Conservation (phyloP, 2,888 invertebrate species). For the Megamerina dolium region DNA sequence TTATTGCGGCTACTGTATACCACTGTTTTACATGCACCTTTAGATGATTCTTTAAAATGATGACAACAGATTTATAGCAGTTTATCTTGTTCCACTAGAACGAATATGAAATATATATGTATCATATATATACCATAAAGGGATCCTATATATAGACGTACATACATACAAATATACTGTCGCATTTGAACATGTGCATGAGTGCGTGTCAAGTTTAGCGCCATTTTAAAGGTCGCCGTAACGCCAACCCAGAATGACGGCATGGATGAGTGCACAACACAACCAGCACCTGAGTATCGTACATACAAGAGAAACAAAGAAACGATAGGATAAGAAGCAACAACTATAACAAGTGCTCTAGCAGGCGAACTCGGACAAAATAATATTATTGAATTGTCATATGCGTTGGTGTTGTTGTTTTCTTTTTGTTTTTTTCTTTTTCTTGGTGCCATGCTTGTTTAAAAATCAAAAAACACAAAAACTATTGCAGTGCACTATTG, state of each 20-base stretch:
- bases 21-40: neutral
- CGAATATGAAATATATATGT: conserved; percentile 14
- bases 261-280: neutral
- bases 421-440: no score
- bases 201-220: neutral
- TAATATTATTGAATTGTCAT: no score
- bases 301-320: neutral
- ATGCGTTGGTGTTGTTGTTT: no score
- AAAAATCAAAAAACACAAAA: no score
- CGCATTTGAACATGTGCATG: neutral
- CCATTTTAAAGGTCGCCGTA: conserved; percentile 2
- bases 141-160: neutral
- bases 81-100: conserved; percentile 38
- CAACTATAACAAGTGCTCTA: no score
- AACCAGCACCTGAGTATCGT: neutral
- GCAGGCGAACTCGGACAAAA: no score
- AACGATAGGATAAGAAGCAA: no score
- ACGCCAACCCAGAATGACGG: neutral
- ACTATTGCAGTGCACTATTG: no score
- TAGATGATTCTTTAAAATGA: conserved; percentile 34
- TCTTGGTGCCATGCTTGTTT: no score
- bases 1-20: neutral
- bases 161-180: neutral
- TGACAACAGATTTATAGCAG: conserved; percentile 43
- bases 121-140: neutral